Conservation (phyloP, 2,888 invertebrate genomes). For the Incurvaria masculella region DNA sequence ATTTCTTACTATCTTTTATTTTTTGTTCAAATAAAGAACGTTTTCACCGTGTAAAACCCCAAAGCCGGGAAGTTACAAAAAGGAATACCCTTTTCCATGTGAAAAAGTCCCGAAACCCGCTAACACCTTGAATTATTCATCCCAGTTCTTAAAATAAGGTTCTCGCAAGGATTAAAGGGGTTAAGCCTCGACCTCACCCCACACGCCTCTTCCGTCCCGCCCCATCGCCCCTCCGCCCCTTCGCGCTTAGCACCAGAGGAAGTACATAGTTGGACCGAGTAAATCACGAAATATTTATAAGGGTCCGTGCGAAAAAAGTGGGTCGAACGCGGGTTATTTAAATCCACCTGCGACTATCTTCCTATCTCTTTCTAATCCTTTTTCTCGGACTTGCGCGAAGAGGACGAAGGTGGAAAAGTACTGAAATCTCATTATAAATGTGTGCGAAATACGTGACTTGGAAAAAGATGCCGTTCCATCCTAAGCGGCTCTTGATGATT, state of each 20-base stretch:
- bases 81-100: not conserved
- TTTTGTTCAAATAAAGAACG: too few relatives aligned
- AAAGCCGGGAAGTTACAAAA: not conserved
- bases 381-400: not conserved
- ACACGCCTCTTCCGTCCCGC: not conserved
- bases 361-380: not conserved
- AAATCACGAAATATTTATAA: not conserved
- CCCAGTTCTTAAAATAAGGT: not conserved
- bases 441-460: not conserved
- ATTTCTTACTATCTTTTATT: too few relatives aligned
- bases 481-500: too few relatives aligned
- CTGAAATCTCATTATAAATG: not conserved
- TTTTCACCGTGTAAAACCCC: too few relatives aligned
- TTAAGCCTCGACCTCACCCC: not conserved
- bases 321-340: not conserved
- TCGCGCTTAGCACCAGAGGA: not conserved
- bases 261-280: not conserved
- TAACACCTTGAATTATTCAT: not conserved
- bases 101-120: not conserved
- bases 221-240: too few relatives aligned
- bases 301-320: not conserved
- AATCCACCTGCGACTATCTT: not conserved
- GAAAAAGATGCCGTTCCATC: too few relatives aligned
- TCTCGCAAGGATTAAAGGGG: not conserved
- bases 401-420: not conserved